phyloP scores from a whole-genome alignment of 1,140 invertebrate genomes.

The Cyclina sinensis region DNA sequence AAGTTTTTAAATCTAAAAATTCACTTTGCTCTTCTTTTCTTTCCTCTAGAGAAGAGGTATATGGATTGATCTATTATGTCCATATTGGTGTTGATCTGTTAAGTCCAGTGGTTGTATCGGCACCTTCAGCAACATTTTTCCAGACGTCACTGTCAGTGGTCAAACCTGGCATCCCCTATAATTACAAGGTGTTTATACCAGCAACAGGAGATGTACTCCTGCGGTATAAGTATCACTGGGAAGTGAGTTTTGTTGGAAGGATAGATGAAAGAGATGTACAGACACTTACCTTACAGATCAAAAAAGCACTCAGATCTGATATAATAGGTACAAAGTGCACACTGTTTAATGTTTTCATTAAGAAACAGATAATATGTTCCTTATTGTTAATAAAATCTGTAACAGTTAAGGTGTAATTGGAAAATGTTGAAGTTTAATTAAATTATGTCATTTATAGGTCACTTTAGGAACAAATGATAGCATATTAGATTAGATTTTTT shows the following conservation, averaged over 20 bases:
- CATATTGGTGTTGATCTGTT: constrained; percentile 12
- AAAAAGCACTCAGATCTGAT: neutral
- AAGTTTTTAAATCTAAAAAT: too few relatives aligned
- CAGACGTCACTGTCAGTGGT: neutral
- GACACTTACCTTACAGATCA: neutral
- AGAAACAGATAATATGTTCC: too few relatives aligned
- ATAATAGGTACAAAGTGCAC: constrained; percentile 3
- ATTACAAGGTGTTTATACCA: neutral
- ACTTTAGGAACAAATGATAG: too few relatives aligned
- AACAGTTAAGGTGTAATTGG: too few relatives aligned
- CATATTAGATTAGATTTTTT: too few relatives aligned
- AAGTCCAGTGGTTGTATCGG: constrained; percentile 31
- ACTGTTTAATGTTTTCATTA: too few relatives aligned
- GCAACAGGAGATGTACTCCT: neutral
- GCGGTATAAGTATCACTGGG: constrained; percentile 23
- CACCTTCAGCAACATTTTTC: neutral
- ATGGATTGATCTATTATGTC: constrained; percentile 24
- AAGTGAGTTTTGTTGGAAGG: constrained; percentile 29
- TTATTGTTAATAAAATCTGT: too few relatives aligned
- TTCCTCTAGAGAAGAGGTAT: constrained; percentile 20
- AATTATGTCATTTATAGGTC: too few relatives aligned
- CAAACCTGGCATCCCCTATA: neutral
- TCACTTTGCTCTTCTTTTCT: neutral
- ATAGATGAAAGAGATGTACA: constrained; percentile 9
- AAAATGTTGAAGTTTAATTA: too few relatives aligned